Evolutionary conservation across 1,140 invertebrate species (phyloP).

Genomic region (Cydia splendana): DNA sequence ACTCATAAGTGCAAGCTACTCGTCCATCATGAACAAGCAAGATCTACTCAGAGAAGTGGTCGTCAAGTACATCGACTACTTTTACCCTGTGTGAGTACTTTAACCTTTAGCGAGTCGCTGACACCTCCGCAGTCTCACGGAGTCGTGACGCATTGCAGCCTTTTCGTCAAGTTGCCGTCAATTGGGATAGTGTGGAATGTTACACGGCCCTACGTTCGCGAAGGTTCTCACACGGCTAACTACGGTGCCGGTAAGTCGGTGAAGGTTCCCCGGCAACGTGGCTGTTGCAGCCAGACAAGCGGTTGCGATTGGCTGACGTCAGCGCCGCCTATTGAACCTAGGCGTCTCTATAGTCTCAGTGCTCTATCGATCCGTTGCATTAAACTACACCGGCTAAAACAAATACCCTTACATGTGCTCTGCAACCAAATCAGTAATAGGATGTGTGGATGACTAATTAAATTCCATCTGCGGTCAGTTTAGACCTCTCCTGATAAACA

Average conservation of each 20-base stretch:
- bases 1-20: conserved; percentile 81
- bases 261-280: conserved; percentile 70
- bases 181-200: conserved; percentile 7
- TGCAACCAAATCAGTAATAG: conserved; percentile 1
- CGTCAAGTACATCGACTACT: conserved; percentile 84
- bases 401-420: neutral
- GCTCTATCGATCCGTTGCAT: conserved; percentile 74
- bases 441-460: conserved; percentile 22
- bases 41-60: conserved; percentile 83
- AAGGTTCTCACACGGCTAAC: conserved; percentile 59
- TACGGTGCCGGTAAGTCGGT: conserved; percentile 72
- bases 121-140: conserved; percentile 38
- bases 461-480: neutral
- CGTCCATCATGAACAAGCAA: conserved; percentile 83
- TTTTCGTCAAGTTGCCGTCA: conserved; percentile 31
- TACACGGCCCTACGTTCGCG: conserved; percentile 33
- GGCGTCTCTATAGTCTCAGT: conserved; percentile 60
- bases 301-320: conserved; percentile 67
- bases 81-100: conserved; percentile 83
- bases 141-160: conserved; percentile 56
- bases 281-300: conserved; percentile 60
- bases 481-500: neutral
- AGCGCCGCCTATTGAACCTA: conserved; percentile 71
- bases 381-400: conserved; percentile 44
- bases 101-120: conserved; percentile 44